These are phyloP conservation scores for Gobio gobio DNA, from an alignment of 2,113 vertebrate species.

Conservation along the genomic window DNA sequence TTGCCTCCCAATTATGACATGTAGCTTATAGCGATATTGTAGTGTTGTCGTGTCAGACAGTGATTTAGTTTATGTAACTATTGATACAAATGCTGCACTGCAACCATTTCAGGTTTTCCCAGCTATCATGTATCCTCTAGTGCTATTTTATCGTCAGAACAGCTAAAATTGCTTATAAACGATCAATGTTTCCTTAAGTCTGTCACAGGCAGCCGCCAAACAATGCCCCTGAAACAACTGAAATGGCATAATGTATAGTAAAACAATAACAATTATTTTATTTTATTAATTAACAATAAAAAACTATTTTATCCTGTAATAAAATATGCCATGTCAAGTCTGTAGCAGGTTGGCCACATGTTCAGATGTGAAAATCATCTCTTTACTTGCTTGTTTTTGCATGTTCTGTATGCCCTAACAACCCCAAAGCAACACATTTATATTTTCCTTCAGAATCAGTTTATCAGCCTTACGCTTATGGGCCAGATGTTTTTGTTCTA, in stretches of 20 bases:
- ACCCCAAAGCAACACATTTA: background rate
- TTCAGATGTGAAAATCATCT: background rate
- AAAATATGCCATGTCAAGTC: background rate
- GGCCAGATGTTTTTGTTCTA: background rate
- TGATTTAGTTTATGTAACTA: background rate
- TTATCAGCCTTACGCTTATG: background rate
- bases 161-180: background rate
- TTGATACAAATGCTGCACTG: background rate
- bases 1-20: background rate
- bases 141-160: background rate
- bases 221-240: background rate
- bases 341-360: background rate
- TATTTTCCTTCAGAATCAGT: background rate
- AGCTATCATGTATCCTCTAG: background rate
- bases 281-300: background rate
- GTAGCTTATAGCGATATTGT: too few relatives aligned
- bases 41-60: background rate
- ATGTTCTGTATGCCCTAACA: background rate
- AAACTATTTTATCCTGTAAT: background rate
- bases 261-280: background rate
- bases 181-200: background rate
- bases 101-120: background rate
- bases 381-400: background rate
- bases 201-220: background rate
- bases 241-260: background rate